These are phyloP conservation scores for Clusia tigrina DNA, from an alignment of 2,888 invertebrate species.

Conservation along the genomic window DNA sequence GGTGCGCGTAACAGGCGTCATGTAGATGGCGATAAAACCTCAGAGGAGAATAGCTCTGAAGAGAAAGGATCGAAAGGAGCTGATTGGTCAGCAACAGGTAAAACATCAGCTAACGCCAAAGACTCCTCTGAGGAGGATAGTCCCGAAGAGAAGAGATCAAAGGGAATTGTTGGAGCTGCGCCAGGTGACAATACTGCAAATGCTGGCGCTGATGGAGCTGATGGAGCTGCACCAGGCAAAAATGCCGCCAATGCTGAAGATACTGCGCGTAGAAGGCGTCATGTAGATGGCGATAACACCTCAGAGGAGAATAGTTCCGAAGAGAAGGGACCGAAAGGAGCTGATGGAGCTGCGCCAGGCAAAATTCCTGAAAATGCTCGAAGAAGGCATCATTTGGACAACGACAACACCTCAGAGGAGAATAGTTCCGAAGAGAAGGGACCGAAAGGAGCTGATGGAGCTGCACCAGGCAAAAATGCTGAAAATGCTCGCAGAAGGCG, in stretches of 20 bases:
- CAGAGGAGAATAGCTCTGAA: conserved; percentile 14
- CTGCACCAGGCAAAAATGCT: too few relatives aligned
- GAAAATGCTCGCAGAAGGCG: too few relatives aligned
- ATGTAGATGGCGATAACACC: not conserved
- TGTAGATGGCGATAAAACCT: conserved; percentile 6
- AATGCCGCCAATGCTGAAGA: not conserved
- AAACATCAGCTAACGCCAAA: not conserved
- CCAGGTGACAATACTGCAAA: conserved; percentile 9
- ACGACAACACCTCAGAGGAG: conserved; percentile 20
- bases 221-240: not conserved
- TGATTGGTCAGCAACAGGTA: not conserved
- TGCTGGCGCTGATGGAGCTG: not conserved
- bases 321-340: conserved; percentile 10
- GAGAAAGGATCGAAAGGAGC: conserved; percentile 1
- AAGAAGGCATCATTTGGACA: conserved; percentile 1
- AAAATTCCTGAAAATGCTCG: conserved; percentile 3
- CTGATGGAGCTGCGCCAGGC: not conserved
- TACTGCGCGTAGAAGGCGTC: conserved; percentile 10
- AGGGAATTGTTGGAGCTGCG: not conserved
- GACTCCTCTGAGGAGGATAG: not conserved
- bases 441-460: not conserved
- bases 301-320: conserved; percentile 29
- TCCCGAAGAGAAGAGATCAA: not conserved
- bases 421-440: conserved; percentile 23
- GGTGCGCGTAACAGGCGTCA: conserved; percentile 10